Percentiles rank a stretch among this genome's conserved stretches.
Conservation (phyloP, 2,113 vertebrate genomes). For the Sialia sialis region DNA sequence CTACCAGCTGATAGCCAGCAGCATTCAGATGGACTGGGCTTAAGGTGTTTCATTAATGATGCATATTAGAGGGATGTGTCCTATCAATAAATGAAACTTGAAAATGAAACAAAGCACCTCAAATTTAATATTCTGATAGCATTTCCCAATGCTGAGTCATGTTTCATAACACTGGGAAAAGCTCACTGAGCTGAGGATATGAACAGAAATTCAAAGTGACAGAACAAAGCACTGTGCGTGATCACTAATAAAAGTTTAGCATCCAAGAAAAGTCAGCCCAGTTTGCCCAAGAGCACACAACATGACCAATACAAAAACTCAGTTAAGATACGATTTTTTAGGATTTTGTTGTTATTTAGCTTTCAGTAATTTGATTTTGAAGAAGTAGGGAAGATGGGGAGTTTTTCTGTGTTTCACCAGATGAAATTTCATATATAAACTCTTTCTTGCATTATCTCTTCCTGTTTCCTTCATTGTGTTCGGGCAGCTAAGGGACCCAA, state of each 20-base stretch:
- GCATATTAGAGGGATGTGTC: not conserved
- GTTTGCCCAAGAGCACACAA: not conserved
- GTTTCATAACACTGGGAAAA: not conserved
- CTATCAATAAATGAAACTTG: not conserved
- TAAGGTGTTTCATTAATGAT: not conserved
- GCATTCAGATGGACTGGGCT: not conserved
- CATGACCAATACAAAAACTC: not conserved
- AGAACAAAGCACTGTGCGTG: not conserved
- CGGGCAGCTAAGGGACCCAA: not conserved
- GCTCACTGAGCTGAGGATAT: not conserved
- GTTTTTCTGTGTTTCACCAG: not conserved
- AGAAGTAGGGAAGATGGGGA: not conserved
- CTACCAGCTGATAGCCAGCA: not conserved
- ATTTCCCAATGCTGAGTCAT: not conserved
- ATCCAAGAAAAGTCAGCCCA: not conserved
- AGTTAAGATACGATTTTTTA: not conserved
- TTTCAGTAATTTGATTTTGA: not conserved
- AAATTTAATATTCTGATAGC: not conserved
- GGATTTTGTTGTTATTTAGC: not conserved
- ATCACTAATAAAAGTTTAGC: not conserved
- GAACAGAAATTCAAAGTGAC: conserved; percentile 13
- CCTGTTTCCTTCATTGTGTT: not conserved
- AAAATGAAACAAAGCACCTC: not conserved
- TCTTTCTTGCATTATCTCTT: not conserved
- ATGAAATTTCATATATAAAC: not conserved